These are phyloP conservation scores for Cirrhinus molitorella DNA, from an alignment of 2,797 vertebrate species.

Conservation along the genomic window DNA sequence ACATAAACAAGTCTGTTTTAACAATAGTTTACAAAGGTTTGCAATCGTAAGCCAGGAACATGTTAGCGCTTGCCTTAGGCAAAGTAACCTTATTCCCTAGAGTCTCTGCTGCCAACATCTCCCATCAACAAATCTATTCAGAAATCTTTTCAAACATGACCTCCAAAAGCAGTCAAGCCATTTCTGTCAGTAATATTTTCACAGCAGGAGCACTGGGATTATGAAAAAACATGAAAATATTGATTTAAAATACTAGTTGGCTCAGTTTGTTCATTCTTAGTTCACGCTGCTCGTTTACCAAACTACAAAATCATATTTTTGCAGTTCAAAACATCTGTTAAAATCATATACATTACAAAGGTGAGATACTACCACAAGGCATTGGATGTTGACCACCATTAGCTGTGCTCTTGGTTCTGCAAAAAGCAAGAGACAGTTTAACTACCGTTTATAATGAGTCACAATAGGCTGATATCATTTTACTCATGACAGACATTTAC, in stretches of 20 bases:
- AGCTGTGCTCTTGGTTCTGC: not conserved
- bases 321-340: not conserved
- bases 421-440: conserved; percentile 1
- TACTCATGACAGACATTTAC: conserved; percentile 10
- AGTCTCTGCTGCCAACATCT: conserved; percentile 11
- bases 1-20: conserved; percentile 31
- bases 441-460: not conserved
- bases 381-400: not conserved
- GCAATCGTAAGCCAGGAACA: conserved; percentile 19
- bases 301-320: not conserved
- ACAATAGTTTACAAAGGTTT: conserved; percentile 32
- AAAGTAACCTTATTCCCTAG: conserved; percentile 22
- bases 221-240: not conserved
- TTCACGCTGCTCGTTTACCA: not conserved
- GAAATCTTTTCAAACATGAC: not conserved
- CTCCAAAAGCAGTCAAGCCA: not conserved
- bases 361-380: not conserved
- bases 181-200: not conserved
- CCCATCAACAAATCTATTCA: conserved; percentile 19
- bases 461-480: not conserved
- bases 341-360: not conserved
- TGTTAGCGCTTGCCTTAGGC: conserved; percentile 18
- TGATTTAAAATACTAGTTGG: not conserved
- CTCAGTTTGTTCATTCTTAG: not conserved
- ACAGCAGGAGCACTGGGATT: not conserved